Conservation (phyloP, 2,888 invertebrate species). For the Eucera pruinosa region DNA sequence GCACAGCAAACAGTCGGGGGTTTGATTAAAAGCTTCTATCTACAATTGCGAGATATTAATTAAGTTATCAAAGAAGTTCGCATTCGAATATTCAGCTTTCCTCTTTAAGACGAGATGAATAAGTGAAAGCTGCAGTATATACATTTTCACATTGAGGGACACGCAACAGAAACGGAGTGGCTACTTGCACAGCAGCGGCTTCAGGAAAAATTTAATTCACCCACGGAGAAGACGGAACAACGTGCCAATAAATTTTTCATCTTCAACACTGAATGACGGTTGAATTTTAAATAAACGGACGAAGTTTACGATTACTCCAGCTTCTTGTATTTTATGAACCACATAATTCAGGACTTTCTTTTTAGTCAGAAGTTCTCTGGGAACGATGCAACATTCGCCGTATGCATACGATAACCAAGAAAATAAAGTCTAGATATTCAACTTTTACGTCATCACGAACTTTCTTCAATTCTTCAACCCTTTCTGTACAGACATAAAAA, state of each 20-base stretch:
- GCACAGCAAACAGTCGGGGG: neutral
- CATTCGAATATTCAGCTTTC: neutral
- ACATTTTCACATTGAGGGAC: neutral
- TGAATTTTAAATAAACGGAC: constrained; percentile 3
- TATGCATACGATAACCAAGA: no score
- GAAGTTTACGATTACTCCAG: neutral
- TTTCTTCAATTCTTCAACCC: no score
- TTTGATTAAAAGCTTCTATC: neutral
- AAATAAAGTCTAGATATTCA: no score
- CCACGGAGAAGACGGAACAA: neutral
- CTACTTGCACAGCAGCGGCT: constrained; percentile 1
- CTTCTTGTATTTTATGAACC: no score
- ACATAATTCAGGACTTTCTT: neutral
- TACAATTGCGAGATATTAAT: no score
- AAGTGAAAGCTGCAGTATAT: neutral
- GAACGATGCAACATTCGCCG: no score
- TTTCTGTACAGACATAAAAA: no score
- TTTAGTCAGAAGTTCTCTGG: neutral
- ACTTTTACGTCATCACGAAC: no score
- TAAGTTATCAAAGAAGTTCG: neutral
- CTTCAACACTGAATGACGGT: neutral
- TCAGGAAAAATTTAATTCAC: constrained; percentile 18
- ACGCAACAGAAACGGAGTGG: constrained; percentile 1
- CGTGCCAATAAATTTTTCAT: constrained; percentile 21
- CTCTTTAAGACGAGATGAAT: constrained; percentile 14